phyloP scores from a whole-genome alignment of 92 coral and sea anemone species.

The Epizoanthus illoricatus region DNA sequence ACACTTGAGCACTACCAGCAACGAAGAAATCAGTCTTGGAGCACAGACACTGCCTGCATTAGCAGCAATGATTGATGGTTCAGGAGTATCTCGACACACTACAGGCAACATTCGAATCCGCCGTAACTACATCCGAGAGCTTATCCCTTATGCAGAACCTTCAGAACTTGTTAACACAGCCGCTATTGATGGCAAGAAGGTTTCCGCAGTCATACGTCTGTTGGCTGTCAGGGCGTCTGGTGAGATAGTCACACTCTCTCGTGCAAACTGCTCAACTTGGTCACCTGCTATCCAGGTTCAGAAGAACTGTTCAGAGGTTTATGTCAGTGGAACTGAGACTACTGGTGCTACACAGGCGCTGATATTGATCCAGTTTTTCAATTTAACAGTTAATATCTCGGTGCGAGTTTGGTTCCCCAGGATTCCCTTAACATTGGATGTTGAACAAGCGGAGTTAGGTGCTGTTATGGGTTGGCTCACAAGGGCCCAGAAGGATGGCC shows the following conservation, averaged over 20 bases:
- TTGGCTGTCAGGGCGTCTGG: slow-evolving; percentile 52
- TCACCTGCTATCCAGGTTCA: slow-evolving; percentile 50
- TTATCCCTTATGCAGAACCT: slow-evolving; percentile 47
- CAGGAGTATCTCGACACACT: slow-evolving; percentile 43
- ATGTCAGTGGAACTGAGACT: slow-evolving; percentile 49
- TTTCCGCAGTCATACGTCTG: slow-evolving; percentile 30
- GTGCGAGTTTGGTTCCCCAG: slow-evolving; percentile 60
- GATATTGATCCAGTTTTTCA: slow-evolving; percentile 29
- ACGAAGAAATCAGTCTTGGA: slow-evolving; percentile 49
- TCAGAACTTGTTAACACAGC: slow-evolving; percentile 59
- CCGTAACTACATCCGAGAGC: slow-evolving; percentile 28
- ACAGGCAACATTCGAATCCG: slow-evolving; percentile 32
- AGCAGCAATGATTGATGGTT: slow-evolving; percentile 58
- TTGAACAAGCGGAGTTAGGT: slow-evolving; percentile 44
- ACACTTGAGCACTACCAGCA: slow-evolving; percentile 56
- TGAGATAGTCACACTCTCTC: slow-evolving; percentile 27
- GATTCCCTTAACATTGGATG: slow-evolving; percentile 42
- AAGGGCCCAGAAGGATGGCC: slow-evolving; percentile 15
- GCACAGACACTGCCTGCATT: slow-evolving; percentile 46
- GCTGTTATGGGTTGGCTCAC: slow-evolving; percentile 52
- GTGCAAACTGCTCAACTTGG: slow-evolving; percentile 50
- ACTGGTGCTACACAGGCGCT: slow-evolving; percentile 43
- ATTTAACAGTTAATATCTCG: slow-evolving; percentile 36
- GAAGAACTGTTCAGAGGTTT: slow-evolving; percentile 53
- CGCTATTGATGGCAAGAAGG: slow-evolving; percentile 45